These are phyloP conservation scores for Bombyx mori DNA, from an alignment of 1,140 invertebrate species.

Conservation along the genomic window DNA sequence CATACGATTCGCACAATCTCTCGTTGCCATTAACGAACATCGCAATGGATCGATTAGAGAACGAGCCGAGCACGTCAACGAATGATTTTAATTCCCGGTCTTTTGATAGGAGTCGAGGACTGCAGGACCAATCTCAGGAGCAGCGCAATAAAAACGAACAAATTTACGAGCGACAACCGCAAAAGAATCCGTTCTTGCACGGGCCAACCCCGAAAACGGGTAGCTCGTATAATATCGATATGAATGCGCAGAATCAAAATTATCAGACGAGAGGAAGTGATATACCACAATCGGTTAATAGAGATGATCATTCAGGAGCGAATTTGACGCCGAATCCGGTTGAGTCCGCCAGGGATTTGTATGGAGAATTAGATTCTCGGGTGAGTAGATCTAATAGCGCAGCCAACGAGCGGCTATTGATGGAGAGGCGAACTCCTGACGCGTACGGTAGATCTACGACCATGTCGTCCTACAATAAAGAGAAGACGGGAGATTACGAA, in stretches of 20 bases:
- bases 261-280: slow-evolving; percentile 21
- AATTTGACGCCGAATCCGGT: slow-evolving; percentile 25
- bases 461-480: slow-evolving; percentile 57
- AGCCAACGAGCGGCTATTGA: slow-evolving; percentile 52
- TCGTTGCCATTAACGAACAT: slow-evolving; percentile 59
- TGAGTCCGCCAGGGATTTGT: slow-evolving; percentile 27
- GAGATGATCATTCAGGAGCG: too few species aligned
- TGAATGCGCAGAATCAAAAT: slow-evolving; percentile 4
- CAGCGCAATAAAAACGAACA: slow-evolving; percentile 20
- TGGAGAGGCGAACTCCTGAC: slow-evolving; percentile 84
- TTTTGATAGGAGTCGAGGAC: slow-evolving; percentile 61
- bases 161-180: slow-evolving; percentile 40
- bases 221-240: slow-evolving; percentile 11
- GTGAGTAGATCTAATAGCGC: slow-evolving; percentile 25
- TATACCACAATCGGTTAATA: slow-evolving; percentile 19
- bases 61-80: slow-evolving; percentile 38
- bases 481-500: slow-evolving; percentile 80
- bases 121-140: slow-evolving; percentile 43
- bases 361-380: slow-evolving; percentile 46
- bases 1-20: slow-evolving; percentile 61
- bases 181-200: slow-evolving; percentile 56
- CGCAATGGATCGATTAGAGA: slow-evolving; percentile 50
- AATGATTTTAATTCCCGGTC: slow-evolving; percentile 55
- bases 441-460: slow-evolving; percentile 81
- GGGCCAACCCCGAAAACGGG: slow-evolving; percentile 18